Conservation (phyloP, 1,140 invertebrate species). For the Hyles vespertilio region DNA sequence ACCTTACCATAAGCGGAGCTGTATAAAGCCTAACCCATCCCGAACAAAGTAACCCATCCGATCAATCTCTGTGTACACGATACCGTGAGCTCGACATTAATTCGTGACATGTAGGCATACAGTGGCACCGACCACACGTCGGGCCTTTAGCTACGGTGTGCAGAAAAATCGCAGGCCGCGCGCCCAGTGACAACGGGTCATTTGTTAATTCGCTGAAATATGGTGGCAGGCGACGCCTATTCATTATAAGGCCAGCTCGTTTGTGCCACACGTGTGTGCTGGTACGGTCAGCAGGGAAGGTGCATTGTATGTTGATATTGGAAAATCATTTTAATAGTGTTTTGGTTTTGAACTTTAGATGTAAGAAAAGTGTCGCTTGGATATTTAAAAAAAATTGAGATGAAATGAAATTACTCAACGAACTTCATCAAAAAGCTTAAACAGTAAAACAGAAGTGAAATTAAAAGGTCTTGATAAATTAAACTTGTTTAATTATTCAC, state of each 20-base stretch:
- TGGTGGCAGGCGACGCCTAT: conserved; percentile 62
- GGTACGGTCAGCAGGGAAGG: conserved; percentile 32
- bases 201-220: conserved; percentile 74
- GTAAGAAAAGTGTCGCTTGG: too few species aligned
- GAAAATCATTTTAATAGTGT: too few species aligned
- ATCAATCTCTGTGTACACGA: neutral
- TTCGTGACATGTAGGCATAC: conserved; percentile 15
- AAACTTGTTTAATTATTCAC: too few species aligned
- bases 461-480: too few species aligned
- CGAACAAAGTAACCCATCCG: neutral
- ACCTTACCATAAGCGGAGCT: neutral
- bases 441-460: too few species aligned
- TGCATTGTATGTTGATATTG: too few species aligned
- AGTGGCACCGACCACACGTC: conserved; percentile 54
- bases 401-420: too few species aligned
- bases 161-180: conserved; percentile 66
- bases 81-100: conserved; percentile 26
- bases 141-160: conserved; percentile 55
- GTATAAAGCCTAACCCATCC: neutral
- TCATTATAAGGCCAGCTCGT: conserved; percentile 66
- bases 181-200: conserved; percentile 54
- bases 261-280: conserved; percentile 62
- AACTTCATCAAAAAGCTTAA: too few species aligned
- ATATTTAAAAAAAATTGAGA: too few species aligned
- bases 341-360: too few species aligned